A percentile compares a stretch with the other conserved stretches of the same genome.
Evolutionary conservation across 1,140 invertebrate genomes (phyloP).

Genomic region (Spodoptera litura): DNA sequence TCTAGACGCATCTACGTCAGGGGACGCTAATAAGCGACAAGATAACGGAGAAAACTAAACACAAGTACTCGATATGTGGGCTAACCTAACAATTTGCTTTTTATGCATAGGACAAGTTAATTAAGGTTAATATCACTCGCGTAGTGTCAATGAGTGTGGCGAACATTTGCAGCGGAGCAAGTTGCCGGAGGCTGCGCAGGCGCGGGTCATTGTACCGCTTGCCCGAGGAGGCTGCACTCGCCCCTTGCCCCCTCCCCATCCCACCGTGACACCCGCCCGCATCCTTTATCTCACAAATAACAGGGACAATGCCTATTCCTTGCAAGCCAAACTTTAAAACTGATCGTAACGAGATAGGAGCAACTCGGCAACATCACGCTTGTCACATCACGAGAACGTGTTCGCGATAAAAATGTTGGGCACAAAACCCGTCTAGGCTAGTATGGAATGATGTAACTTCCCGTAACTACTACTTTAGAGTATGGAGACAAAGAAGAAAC

Average conservation of each 20-base stretch:
- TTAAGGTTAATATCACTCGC: constrained; percentile 49
- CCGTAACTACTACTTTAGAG: background rate
- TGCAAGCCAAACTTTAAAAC: background rate
- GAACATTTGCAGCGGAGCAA: constrained; percentile 59
- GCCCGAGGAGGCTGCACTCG: constrained; percentile 72
- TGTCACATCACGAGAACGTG: constrained; percentile 21
- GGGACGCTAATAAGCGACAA: constrained; percentile 12
- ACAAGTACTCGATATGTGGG: constrained; percentile 13
- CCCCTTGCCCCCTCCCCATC: constrained; percentile 55
- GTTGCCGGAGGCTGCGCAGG: constrained; percentile 66
- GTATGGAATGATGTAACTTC: constrained; percentile 4
- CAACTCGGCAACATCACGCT: constrained; percentile 3
- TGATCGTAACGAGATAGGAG: background rate
- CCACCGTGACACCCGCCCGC: constrained; percentile 54
- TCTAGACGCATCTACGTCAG: background rate
- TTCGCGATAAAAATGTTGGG: constrained; percentile 9
- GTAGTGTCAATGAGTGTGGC: constrained; percentile 64
- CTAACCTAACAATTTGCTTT: constrained; percentile 23
- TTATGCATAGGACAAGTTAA: constrained; percentile 46
- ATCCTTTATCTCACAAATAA: constrained; percentile 53
- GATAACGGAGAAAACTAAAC: constrained; percentile 29
- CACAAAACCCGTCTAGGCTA: background rate
- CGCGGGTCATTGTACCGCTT: constrained; percentile 77
- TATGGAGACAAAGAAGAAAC: constrained; percentile 8
- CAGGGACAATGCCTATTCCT: constrained; percentile 18